Conservation (phyloP, 2,888 invertebrate species). For the Barypeithes pellucidus region DNA sequence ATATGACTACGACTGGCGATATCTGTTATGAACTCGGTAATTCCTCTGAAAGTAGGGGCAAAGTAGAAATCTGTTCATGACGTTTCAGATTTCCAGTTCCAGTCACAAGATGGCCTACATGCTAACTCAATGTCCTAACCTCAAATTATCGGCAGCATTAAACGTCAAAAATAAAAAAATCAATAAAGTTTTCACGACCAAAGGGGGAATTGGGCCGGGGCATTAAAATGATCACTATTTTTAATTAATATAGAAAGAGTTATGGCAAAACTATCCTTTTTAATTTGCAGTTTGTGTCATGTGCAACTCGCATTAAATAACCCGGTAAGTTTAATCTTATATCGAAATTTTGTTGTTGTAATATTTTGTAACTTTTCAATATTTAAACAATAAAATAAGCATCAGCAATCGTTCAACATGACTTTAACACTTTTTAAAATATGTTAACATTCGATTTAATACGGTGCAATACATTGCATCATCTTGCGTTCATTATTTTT, state of each 20-base stretch:
- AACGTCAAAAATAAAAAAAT: conserved; percentile 24
- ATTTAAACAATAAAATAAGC: too few relatives aligned
- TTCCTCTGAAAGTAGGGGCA: too few relatives aligned
- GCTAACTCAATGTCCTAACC: too few relatives aligned
- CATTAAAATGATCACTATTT: conserved; percentile 4
- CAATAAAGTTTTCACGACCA: conserved; percentile 11
- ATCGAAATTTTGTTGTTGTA: too few relatives aligned
- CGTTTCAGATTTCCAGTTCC: neutral
- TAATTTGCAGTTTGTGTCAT: conserved; percentile 10
- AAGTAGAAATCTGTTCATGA: neutral
- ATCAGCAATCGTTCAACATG: too few relatives aligned
- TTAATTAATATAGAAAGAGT: conserved; percentile 4
- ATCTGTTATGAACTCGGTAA: too few relatives aligned
- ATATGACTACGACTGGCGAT: too few relatives aligned
- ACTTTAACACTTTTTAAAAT: too few relatives aligned
- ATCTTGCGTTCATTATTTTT: too few relatives aligned
- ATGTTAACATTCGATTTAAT: too few relatives aligned
- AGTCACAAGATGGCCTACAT: neutral
- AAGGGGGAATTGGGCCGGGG: conserved; percentile 20
- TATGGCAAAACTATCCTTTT: conserved; percentile 6
- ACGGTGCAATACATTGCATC: too few relatives aligned
- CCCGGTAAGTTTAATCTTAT: neutral
- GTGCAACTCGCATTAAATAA: neutral
- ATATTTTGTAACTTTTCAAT: neutral
- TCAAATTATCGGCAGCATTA: neutral